A percentile compares a stretch with the other conserved stretches of the same genome.
Evolutionary conservation across 2,797 vertebrate species (phyloP).

Genomic region (Mareca strepera): DNA sequence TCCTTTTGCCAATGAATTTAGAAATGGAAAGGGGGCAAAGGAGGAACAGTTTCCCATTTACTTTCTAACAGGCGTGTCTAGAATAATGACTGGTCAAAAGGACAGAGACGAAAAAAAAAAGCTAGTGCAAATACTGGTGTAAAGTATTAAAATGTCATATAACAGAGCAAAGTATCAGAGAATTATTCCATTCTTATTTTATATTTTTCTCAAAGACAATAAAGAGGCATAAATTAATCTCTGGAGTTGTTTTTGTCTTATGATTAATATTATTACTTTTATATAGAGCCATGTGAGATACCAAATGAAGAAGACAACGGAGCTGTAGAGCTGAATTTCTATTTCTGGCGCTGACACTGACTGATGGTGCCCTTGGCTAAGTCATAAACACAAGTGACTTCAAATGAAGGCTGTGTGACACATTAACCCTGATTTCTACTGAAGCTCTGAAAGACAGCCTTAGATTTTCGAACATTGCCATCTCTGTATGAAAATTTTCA

Average conservation of each 20-base stretch:
- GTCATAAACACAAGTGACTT: background rate
- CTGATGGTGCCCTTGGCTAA: background rate
- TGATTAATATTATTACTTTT: background rate
- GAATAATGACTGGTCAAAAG: background rate
- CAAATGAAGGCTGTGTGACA: background rate
- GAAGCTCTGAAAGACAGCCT: background rate
- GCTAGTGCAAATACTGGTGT: background rate
- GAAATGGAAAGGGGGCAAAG: background rate
- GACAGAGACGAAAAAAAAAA: background rate
- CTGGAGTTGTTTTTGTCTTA: accelerated
- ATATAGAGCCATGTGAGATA: background rate
- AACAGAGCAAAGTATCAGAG: background rate
- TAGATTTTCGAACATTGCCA: background rate
- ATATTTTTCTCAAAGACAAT: background rate
- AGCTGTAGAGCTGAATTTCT: background rate
- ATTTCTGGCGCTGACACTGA: background rate
- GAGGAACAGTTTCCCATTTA: background rate
- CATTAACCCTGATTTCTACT: background rate
- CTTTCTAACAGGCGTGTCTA: background rate
- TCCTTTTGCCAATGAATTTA: constrained; percentile 1
- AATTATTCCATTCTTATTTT: background rate
- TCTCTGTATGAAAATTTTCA: background rate
- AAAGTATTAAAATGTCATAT: background rate
- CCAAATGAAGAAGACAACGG: background rate
- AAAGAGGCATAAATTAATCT: background rate